A percentile compares a stretch with the other conserved stretches of the same genome.
phyloP scores from a whole-genome alignment of 1,140 invertebrate species.

The Lamellibrachia luymesi region DNA sequence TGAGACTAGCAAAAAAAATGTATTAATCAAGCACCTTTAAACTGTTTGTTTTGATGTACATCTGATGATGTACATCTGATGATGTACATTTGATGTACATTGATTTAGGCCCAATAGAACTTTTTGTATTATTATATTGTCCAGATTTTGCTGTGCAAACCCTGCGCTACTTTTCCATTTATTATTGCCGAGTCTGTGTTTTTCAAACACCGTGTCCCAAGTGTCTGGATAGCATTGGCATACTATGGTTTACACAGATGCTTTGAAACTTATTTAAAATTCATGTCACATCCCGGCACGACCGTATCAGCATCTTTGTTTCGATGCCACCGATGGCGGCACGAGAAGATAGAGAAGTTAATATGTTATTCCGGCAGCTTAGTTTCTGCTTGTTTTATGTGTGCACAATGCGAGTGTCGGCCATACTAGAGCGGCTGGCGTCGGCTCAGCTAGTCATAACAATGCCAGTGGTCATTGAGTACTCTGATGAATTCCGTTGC shows the following conservation, averaged over 20 bases:
- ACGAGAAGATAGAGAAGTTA: background rate
- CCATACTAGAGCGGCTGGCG: background rate
- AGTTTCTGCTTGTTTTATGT: background rate
- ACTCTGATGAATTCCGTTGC: background rate
- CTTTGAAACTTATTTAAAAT: background rate
- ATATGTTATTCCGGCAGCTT: background rate
- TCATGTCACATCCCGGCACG: background rate
- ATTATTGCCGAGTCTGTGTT: background rate
- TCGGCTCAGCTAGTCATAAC: background rate
- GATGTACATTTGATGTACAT: too few relatives aligned
- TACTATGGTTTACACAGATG: background rate
- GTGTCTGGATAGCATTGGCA: background rate
- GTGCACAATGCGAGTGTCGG: background rate
- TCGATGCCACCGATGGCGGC: background rate
- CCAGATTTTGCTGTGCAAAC: background rate
- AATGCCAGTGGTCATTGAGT: background rate
- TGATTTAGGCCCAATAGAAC: too few relatives aligned
- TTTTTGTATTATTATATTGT: background rate
- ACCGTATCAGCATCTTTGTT: background rate
- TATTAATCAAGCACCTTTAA: too few relatives aligned
- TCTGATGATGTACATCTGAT: too few relatives aligned
- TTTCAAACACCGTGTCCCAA: background rate
- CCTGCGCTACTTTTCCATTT: background rate
- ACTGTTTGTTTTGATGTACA: too few relatives aligned
- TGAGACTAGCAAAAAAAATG: too few relatives aligned